A percentile compares a stretch with the other conserved stretches of the same genome.
phyloP scores from a whole-genome alignment of 2,797 vertebrate genomes.

The Cryptoprocta ferox region DNA sequence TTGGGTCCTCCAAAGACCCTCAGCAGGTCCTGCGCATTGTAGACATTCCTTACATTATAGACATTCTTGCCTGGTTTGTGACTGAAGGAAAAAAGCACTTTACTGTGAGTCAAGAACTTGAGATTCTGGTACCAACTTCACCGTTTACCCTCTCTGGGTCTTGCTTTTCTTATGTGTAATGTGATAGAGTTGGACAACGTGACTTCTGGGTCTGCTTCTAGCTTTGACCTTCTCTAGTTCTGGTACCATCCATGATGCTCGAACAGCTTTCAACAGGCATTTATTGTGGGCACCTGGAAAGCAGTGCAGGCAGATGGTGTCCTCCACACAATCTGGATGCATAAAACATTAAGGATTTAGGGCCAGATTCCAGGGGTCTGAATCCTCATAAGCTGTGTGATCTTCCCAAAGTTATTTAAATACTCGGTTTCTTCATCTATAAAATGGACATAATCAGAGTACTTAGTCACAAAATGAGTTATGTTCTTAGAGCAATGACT shows the following conservation, averaged over 20 bases:
- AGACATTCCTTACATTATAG: background rate
- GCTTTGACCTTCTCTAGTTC: background rate
- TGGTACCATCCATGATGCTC: background rate
- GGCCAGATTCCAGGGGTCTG: background rate
- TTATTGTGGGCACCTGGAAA: background rate
- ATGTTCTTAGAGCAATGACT: background rate
- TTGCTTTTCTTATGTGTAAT: background rate
- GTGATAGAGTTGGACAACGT: background rate
- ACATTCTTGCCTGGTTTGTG: background rate
- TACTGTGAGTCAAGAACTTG: background rate
- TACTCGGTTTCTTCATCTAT: background rate
- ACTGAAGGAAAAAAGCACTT: background rate
- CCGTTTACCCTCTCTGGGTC: background rate
- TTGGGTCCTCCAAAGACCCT: background rate
- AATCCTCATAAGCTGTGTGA: background rate
- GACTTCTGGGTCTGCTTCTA: background rate
- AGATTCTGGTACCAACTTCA: background rate
- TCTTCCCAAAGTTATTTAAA: background rate
- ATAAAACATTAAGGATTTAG: background rate
- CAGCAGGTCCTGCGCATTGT: background rate
- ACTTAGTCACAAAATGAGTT: background rate
- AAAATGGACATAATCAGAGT: background rate
- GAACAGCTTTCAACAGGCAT: background rate
- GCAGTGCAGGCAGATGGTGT: background rate
- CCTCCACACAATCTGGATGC: background rate